phyloP scores from a whole-genome alignment of 2,113 vertebrate species.

The Opisthocomus hoazin region DNA sequence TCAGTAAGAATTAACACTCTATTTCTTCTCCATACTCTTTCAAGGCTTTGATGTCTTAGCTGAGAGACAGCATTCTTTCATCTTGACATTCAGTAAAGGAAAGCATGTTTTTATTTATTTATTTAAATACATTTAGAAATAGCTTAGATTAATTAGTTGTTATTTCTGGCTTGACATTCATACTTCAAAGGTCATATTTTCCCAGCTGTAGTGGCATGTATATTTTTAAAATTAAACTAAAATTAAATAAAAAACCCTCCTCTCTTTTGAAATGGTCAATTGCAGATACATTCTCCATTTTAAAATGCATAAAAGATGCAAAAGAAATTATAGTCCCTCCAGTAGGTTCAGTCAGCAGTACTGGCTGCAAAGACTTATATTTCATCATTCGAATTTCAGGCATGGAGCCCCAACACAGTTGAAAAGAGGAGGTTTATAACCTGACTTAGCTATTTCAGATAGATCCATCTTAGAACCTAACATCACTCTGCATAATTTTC shows the following conservation, averaged over 20 bases:
- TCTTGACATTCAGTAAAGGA: conserved; percentile 24
- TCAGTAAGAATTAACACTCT: conserved; percentile 49
- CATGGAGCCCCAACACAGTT: neutral
- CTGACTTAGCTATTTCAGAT: neutral
- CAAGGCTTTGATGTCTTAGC: conserved; percentile 39
- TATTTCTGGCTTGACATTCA: neutral
- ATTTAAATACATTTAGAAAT: conserved; percentile 24
- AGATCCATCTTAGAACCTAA: neutral
- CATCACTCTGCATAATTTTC: neutral
- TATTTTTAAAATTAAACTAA: neutral
- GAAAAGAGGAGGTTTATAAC: neutral
- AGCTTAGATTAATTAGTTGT: neutral
- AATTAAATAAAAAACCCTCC: fast-evolving
- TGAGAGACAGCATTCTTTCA: conserved; percentile 29
- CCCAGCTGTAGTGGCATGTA: neutral
- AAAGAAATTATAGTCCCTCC: neutral
- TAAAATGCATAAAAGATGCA: neutral
- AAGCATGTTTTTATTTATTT: neutral
- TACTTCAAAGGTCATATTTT: neutral
- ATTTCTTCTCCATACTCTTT: conserved; percentile 40
- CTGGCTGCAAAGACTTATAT: neutral
- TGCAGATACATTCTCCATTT: neutral
- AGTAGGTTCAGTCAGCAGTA: neutral
- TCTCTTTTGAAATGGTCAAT: neutral
- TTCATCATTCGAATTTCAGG: neutral